Evolutionary conservation across 2,113 vertebrate genomes (phyloP).

Genomic region (Gorsachius goisagi): DNA sequence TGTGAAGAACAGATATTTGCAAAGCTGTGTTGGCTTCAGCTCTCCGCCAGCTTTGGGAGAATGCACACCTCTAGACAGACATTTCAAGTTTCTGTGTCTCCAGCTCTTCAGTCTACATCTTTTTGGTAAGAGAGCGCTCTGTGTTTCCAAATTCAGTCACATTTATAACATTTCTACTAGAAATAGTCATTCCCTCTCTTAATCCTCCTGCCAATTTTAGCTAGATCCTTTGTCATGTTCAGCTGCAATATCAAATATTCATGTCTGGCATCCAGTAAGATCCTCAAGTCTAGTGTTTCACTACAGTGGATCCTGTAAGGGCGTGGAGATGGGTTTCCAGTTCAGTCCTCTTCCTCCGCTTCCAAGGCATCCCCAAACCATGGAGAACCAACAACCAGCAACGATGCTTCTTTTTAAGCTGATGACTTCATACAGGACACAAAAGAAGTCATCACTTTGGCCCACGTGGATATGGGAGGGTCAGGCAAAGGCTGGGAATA

Average conservation of each 20-base stretch:
- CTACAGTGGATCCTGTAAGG: not conserved
- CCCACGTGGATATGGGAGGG: accelerated
- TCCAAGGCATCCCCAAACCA: not conserved
- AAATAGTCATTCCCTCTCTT: not conserved
- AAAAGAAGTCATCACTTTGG: not conserved
- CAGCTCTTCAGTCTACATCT: not conserved
- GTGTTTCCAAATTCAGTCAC: not conserved
- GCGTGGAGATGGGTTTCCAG: accelerated
- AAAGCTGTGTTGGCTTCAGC: not conserved
- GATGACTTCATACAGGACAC: not conserved
- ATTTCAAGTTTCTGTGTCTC: not conserved
- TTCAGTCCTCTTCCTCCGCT: not conserved
- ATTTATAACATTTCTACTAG: not conserved
- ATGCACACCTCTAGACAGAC: not conserved
- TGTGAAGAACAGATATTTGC: not conserved
- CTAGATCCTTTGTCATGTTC: not conserved
- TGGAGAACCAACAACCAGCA: accelerated
- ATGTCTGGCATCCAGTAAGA: not conserved
- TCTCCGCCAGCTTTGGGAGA: not conserved
- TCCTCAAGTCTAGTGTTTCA: not conserved
- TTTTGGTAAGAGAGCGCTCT: not conserved
- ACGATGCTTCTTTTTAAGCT: not conserved
- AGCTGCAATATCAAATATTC: constrained; percentile 23
- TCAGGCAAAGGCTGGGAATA: not conserved
- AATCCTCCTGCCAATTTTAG: not conserved